Evolutionary conservation across 2,797 vertebrate genomes (phyloP).

Genomic region (Sarcophilus harrisii): DNA sequence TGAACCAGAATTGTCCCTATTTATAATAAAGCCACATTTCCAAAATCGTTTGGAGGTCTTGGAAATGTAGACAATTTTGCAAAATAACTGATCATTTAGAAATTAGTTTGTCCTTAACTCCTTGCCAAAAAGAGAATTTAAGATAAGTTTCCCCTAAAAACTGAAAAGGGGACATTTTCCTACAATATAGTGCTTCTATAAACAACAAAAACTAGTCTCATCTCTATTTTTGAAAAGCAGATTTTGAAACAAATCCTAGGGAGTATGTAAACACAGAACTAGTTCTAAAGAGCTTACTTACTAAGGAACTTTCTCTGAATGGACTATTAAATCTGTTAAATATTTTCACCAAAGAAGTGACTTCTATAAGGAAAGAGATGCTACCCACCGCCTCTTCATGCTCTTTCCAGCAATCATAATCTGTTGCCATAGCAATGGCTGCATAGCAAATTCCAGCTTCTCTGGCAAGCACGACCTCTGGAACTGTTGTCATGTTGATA

Average conservation of each 20-base stretch:
- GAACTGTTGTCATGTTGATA: slow-evolving; percentile 98
- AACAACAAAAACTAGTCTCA: slow-evolving; percentile 2
- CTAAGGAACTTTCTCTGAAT: slow-evolving; percentile 6
- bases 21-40: slow-evolving; percentile 37
- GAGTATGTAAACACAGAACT: slow-evolving; percentile 22
- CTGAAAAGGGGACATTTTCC: neutral
- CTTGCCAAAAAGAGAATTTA: neutral
- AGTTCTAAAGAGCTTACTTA: neutral
- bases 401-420: slow-evolving; percentile 99
- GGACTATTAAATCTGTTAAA: neutral
- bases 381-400: slow-evolving; percentile 95
- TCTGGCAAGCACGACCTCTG: slow-evolving; percentile 97
- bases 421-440: slow-evolving; percentile 97
- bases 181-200: neutral
- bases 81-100: neutral
- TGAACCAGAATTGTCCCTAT: neutral
- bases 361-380: slow-evolving; percentile 20
- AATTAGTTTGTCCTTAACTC: slow-evolving; percentile 30
- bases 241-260: slow-evolving; percentile 36
- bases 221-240: neutral
- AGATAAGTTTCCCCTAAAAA: neutral
- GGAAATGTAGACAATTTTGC: neutral
- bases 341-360: neutral
- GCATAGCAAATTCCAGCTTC: slow-evolving; percentile 97
- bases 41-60: neutral